Conservation (phyloP, 2,888 invertebrate genomes). For the Tenthredo livida region DNA sequence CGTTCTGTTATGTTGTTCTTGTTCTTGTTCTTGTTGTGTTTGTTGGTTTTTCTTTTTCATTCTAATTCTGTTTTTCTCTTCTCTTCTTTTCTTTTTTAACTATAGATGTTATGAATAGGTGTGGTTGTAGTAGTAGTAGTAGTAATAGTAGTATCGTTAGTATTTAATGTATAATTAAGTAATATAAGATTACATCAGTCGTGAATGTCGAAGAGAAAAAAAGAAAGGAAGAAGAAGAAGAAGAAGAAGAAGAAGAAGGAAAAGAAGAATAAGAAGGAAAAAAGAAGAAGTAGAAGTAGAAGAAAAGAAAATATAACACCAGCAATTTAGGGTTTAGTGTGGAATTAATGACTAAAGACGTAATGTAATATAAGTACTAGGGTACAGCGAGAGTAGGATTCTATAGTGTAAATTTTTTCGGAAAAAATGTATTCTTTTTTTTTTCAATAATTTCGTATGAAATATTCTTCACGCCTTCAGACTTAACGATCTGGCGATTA, state of each 20-base stretch:
- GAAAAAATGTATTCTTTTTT: neutral
- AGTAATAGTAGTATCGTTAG: neutral
- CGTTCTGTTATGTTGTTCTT: neutral
- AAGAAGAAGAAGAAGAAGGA: neutral
- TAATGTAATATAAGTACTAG: neutral
- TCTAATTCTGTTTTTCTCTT: constrained; percentile 33
- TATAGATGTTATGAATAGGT: neutral
- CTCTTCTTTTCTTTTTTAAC: constrained; percentile 9
- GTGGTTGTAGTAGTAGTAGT: neutral
- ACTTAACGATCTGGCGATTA: neutral
- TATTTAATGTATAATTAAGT: neutral
- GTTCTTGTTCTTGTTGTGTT: neutral
- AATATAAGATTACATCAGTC: constrained; percentile 16
- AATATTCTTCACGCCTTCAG: neutral
- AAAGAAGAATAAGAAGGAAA: neutral
- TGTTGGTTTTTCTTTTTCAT: too few species aligned
- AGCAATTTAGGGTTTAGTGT: neutral
- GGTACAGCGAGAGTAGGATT: constrained; percentile 10
- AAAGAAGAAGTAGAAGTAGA: neutral
- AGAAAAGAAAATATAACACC: neutral
- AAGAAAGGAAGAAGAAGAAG: neutral
- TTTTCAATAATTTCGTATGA: constrained; percentile 2
- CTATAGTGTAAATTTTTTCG: neutral
- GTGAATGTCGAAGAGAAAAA: neutral
- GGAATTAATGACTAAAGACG: neutral